Conservation (phyloP, 1,140 invertebrate species). For the Acromyrmex echinatior region DNA sequence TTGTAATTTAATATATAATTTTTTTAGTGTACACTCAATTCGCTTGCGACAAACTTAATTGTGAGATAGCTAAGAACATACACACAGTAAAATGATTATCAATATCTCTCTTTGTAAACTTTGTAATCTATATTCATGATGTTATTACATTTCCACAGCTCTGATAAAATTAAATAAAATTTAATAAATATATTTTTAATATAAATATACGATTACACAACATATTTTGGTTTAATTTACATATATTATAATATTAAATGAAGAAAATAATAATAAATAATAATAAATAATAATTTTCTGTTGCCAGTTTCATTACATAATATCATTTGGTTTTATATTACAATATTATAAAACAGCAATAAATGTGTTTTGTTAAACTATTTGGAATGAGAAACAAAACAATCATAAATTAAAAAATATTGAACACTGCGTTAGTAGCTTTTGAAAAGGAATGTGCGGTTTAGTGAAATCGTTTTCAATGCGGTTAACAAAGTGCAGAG, state of each 20-base stretch:
- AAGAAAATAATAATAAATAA: conserved; percentile 8
- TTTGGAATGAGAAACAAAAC: not conserved
- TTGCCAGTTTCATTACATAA: not conserved
- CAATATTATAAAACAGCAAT: not conserved
- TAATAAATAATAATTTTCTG: not conserved
- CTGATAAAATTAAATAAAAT: not conserved
- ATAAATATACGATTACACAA: not conserved
- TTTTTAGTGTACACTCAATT: not conserved
- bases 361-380: not conserved
- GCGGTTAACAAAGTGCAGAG: conserved; percentile 58
- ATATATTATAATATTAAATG: not conserved
- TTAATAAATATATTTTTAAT: conserved; percentile 22
- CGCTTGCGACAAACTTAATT: not conserved
- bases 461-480: conserved; percentile 29
- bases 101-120: not conserved
- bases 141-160: not conserved
- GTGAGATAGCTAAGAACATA: not conserved
- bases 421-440: conserved; percentile 8
- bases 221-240: not conserved
- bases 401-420: conserved; percentile 30
- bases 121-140: not conserved
- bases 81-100: not conserved
- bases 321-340: not conserved
- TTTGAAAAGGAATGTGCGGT: conserved; percentile 41
- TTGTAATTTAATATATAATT: too few species aligned